Evolutionary conservation across 1,140 invertebrate genomes (phyloP).

Genomic region (Drosophila pseudoananassae): DNA sequence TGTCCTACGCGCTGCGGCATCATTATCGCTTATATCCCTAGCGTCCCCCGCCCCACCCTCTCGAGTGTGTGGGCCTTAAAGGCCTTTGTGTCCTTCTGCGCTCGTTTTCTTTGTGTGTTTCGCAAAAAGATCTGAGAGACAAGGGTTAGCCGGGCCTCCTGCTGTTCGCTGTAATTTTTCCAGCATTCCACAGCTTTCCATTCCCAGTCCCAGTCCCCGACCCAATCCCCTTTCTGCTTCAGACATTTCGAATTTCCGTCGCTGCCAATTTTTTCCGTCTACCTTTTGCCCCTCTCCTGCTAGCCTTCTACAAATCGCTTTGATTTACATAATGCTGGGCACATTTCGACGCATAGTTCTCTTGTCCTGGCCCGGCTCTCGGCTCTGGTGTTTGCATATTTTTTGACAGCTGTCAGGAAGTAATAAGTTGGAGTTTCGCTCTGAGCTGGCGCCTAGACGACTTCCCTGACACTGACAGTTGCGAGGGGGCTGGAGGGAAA

Average conservation of each 20-base stretch:
- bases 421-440: slow-evolving; percentile 77
- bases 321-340: slow-evolving; percentile 81
- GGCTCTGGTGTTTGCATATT: slow-evolving; percentile 66
- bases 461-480: slow-evolving; percentile 73
- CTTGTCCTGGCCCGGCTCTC: slow-evolving; percentile 21
- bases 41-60: not conserved
- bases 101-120: slow-evolving; percentile 44
- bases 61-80: slow-evolving; percentile 60
- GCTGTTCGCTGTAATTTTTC: slow-evolving; percentile 79
- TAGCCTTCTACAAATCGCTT: slow-evolving; percentile 71
- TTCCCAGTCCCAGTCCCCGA: not conserved
- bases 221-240: slow-evolving; percentile 19
- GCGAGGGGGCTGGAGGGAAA: slow-evolving; percentile 16
- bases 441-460: slow-evolving; percentile 59
- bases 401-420: slow-evolving; percentile 83
- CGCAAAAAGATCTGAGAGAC: slow-evolving; percentile 41
- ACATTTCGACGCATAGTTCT: slow-evolving; percentile 77
- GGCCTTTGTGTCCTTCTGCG: slow-evolving; percentile 37
- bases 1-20: slow-evolving; percentile 54
- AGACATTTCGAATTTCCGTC: slow-evolving; percentile 75
- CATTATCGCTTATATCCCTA: slow-evolving; percentile 52
- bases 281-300: slow-evolving; percentile 47
- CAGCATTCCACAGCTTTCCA: slow-evolving; percentile 43
- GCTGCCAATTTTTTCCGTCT: slow-evolving; percentile 68
- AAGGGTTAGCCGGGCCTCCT: slow-evolving; percentile 49